These are phyloP conservation scores for Lasiurus borealis DNA, from an alignment of 2,113 vertebrate species.

Conservation along the genomic window DNA sequence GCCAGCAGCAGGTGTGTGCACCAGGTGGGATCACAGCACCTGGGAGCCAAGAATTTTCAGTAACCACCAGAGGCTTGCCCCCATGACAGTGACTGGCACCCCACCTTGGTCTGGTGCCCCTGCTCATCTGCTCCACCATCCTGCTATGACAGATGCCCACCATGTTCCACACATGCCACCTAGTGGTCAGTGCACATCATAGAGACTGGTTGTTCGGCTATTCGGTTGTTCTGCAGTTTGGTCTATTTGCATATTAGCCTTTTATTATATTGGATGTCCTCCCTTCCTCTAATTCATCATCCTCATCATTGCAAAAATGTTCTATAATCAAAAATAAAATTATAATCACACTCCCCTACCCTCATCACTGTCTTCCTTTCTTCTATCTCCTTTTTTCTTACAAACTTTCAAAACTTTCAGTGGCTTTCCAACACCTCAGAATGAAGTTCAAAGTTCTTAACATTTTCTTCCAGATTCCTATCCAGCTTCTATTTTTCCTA, in stretches of 20 bases:
- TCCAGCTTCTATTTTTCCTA: not conserved
- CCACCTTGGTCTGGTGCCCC: too few relatives aligned
- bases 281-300: not conserved
- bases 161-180: too few relatives aligned
- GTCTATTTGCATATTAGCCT: too few relatives aligned
- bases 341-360: not conserved
- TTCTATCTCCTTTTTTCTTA: not conserved
- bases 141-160: rapidly evolving
- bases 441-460: not conserved
- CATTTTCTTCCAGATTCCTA: not conserved
- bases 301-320: not conserved
- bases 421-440: not conserved
- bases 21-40: too few relatives aligned
- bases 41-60: too few relatives aligned
- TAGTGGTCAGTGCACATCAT: too few relatives aligned
- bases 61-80: too few relatives aligned
- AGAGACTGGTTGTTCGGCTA: too few relatives aligned
- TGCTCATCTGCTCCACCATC: too few relatives aligned
- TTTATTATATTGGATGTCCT: not conserved
- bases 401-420: not conserved
- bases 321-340: not conserved
- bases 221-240: too few relatives aligned
- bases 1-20: too few relatives aligned
- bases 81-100: too few relatives aligned
- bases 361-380: not conserved